phyloP scores from a whole-genome alignment of 2,888 invertebrate genomes.

The Alloscopus bannaensis region DNA sequence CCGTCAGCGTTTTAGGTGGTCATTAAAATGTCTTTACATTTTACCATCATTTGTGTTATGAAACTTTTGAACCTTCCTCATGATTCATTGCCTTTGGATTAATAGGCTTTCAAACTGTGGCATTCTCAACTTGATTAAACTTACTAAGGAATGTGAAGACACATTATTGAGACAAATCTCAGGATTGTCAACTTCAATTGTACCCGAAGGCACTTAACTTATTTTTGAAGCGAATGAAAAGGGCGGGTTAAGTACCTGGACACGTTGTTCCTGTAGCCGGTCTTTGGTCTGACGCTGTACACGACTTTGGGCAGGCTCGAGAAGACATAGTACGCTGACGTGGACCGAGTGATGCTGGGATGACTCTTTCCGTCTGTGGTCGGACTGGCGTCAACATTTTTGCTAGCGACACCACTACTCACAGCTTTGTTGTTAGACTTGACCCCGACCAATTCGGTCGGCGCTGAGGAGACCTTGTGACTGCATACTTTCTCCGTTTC shows the following conservation, averaged over 20 bases:
- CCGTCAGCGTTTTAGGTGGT: no score
- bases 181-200: no score
- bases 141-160: no score
- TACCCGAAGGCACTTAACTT: no score
- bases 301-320: conserved; percentile 52
- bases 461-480: conserved; percentile 31
- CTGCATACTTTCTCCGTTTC: conserved; percentile 59
- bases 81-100: no score
- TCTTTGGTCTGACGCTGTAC: conserved; percentile 39
- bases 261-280: conserved; percentile 48
- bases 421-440: conserved; percentile 20
- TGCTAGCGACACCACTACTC: not conserved
- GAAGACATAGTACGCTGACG: conserved; percentile 51
- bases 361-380: not conserved
- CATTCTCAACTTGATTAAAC: no score
- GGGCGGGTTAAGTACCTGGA: conserved; percentile 43
- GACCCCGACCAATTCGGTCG: not conserved
- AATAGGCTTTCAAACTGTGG: no score
- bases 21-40: no score
- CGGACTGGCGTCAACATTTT: not conserved
- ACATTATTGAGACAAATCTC: no score
- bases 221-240: not conserved
- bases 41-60: no score
- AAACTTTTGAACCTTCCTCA: no score
- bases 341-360: conserved; percentile 8